phyloP scores from a whole-genome alignment of 2,113 vertebrate species.

The Nothocercus nigrocapillus region DNA sequence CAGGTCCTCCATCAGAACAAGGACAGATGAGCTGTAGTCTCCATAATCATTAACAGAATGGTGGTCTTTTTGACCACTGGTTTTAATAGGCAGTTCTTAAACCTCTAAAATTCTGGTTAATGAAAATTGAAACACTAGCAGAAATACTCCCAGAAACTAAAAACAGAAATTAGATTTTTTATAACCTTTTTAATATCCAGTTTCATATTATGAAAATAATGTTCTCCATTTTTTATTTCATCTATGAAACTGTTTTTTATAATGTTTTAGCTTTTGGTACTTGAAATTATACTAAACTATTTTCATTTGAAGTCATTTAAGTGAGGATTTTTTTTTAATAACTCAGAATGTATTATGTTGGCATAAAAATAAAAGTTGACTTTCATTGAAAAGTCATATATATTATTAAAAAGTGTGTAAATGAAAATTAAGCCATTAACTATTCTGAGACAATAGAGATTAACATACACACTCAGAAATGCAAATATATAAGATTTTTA shows the following conservation, averaged over 20 bases:
- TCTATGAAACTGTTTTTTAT: neutral
- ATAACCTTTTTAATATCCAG: neutral
- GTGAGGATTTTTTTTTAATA: neutral
- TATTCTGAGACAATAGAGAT: neutral
- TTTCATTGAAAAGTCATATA: neutral
- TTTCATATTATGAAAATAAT: conserved; percentile 6
- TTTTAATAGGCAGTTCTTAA: conserved; percentile 15
- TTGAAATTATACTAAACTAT: neutral
- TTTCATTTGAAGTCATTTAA: neutral
- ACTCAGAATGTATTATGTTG: neutral
- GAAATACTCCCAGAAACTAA: conserved; percentile 32
- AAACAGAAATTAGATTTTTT: neutral
- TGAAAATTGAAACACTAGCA: neutral
- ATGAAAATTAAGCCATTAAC: neutral
- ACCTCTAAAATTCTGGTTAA: neutral
- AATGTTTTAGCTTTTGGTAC: neutral
- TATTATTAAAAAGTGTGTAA: neutral
- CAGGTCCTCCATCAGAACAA: neutral
- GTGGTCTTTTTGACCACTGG: neutral
- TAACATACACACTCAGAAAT: neutral
- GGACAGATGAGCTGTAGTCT: neutral
- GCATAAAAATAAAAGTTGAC: neutral
- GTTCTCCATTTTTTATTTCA: neutral
- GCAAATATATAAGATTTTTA: neutral
- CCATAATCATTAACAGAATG: neutral